A percentile compares a stretch with the other conserved stretches of the same genome.
These are phyloP conservation scores for Centropyge bicolor DNA, from an alignment of 2,797 vertebrate genomes.

Conservation along the genomic window DNA sequence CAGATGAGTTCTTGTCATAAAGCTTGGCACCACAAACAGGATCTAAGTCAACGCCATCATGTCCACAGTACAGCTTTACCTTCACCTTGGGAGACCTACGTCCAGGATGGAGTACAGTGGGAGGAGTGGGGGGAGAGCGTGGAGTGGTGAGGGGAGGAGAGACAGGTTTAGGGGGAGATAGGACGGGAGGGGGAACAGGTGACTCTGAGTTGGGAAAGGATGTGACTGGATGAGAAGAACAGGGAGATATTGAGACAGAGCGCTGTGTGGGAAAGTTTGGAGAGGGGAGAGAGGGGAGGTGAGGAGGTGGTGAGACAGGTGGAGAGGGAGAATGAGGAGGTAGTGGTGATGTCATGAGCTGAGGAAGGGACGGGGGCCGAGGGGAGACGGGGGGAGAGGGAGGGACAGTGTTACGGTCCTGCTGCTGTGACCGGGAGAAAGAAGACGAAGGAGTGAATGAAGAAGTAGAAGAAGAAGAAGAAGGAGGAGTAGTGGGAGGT, in stretches of 20 bases:
- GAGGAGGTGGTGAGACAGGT: slow-evolving; percentile 43
- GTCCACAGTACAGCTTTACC: slow-evolving; percentile 86
- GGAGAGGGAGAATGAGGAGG: slow-evolving; percentile 47
- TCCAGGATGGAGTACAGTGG: slow-evolving; percentile 83
- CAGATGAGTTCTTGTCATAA: slow-evolving; percentile 16
- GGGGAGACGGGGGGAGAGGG: slow-evolving; percentile 50
- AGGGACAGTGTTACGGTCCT: slow-evolving; percentile 25
- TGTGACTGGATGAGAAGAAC: slow-evolving; percentile 19
- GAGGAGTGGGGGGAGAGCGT: slow-evolving; percentile 80
- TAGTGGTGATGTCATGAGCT: slow-evolving; percentile 61
- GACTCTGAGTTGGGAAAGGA: slow-evolving; percentile 41
- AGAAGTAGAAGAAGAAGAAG: not conserved
- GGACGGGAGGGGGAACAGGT: not conserved
- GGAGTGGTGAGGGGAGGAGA: slow-evolving; percentile 56
- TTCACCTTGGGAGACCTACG: slow-evolving; percentile 88
- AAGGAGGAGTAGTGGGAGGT: slow-evolving; percentile 11
- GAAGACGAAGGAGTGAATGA: not conserved
- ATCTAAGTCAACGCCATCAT: slow-evolving; percentile 16
- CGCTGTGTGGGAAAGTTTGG: slow-evolving; percentile 27
- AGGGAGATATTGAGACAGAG: slow-evolving; percentile 29
- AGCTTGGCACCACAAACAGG: slow-evolving; percentile 22
- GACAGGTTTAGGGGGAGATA: slow-evolving; percentile 39
- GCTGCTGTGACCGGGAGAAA: slow-evolving; percentile 39
- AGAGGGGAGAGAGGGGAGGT: slow-evolving; percentile 29
- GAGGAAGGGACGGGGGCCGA: slow-evolving; percentile 64